Evolutionary conservation across 2,113 vertebrate species (phyloP), one percentile per base, ranked within the genome.

Genomic region (Pteropus alecto): DNA sequence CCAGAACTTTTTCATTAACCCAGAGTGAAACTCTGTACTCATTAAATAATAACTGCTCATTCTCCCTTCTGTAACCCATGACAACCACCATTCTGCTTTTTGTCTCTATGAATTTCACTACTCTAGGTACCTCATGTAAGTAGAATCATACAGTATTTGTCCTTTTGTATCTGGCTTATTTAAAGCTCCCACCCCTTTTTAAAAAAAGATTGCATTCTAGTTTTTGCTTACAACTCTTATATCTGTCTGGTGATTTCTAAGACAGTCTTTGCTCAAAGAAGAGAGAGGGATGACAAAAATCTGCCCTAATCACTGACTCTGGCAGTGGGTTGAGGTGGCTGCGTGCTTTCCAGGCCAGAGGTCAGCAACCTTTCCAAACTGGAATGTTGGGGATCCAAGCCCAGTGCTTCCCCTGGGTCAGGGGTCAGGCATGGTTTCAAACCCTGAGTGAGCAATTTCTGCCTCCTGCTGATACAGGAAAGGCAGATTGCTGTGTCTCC

Each of bases 391-490:
- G 28, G 13, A 54, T 82, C 68, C 33, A 43, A 70, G 24, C 22
- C 63, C 61, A 46, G 19, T 0, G 2, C 30, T 86, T 63, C 73
- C 38, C 21, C 73, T 30, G 41, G 93, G 35, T 90, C 89, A 97
- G 48, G 79, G 89, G 54, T 95, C 86, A 78, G 28, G 84, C 51
- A 38, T 82, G 71, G 43, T 78, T 94, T 94, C 56, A 87, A 70
- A 89, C 33, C 13, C 83, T 2, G 9, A 60, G 28, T 60, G 86
- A 78, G 61, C 7, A 30, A 7, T 24, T 35, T 92, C 84, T 90
- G 60, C 92, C 58, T 91, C 90, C 87, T 63, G 43, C 46, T 65
- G 73, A 56, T 71, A 5, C 13, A 22, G 77, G 51, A 33, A 43
- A 79, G 70, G 48, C 73, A 74, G 61, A 48, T n/a, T 41, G 65